A percentile compares a stretch with the other conserved stretches of the same genome.
These are phyloP conservation scores for Scalopus aquaticus DNA, from an alignment of 2,113 vertebrate genomes.

Conservation along the genomic window DNA sequence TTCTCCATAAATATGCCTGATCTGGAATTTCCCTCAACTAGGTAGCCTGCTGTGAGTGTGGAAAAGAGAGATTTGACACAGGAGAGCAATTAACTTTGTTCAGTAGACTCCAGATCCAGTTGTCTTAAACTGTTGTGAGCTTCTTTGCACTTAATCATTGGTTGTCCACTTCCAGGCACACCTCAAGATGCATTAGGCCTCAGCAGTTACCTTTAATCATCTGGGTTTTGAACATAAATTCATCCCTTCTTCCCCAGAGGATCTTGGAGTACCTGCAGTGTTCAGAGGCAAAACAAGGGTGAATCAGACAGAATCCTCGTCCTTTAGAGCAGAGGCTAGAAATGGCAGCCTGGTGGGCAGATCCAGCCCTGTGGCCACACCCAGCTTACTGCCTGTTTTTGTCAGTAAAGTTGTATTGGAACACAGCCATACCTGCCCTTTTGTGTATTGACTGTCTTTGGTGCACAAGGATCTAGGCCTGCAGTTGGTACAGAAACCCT, in stretches of 20 bases:
- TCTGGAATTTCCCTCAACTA: neutral
- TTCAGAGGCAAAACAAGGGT: neutral
- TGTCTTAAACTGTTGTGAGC: neutral
- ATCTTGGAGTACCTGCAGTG: neutral
- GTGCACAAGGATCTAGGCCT: neutral
- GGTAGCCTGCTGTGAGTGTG: neutral
- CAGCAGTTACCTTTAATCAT: neutral
- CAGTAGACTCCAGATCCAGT: neutral
- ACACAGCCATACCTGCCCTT: neutral
- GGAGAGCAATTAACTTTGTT: neutral
- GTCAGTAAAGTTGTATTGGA: slow-evolving; percentile 19
- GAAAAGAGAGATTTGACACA: neutral
- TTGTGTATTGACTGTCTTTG: neutral
- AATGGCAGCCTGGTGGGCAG: neutral
- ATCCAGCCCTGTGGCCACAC: neutral
- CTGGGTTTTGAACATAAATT: neutral
- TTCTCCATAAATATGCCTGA: neutral
- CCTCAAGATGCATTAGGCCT: neutral
- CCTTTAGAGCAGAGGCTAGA: neutral
- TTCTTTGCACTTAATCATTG: neutral
- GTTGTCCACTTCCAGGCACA: neutral
- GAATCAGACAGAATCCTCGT: neutral
- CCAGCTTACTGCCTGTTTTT: neutral
- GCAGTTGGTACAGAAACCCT: neutral
- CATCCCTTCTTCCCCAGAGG: neutral